These are phyloP conservation scores for Uropsilus gracilis DNA, from an alignment of 2,113 vertebrate species.

Conservation along the genomic window DNA sequence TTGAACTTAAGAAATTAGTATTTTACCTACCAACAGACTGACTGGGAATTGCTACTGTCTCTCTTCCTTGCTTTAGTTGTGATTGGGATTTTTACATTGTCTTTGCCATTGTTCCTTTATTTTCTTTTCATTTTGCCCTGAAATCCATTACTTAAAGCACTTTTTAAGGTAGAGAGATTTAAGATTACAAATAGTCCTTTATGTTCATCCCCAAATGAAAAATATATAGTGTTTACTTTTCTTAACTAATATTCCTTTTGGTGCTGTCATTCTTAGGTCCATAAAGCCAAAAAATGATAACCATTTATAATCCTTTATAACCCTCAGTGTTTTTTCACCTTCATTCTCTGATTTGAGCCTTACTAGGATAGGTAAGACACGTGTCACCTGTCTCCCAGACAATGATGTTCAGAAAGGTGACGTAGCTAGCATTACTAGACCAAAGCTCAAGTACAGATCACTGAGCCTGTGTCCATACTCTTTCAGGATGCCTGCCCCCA, in stretches of 20 bases:
- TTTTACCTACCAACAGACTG: neutral
- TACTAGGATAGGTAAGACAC: neutral
- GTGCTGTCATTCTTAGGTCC: neutral
- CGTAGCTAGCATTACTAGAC: neutral
- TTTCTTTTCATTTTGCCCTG: constrained; percentile 8
- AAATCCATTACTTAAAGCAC: neutral
- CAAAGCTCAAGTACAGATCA: neutral
- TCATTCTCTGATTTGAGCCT: neutral
- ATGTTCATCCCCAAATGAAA: neutral
- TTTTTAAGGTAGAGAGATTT: neutral
- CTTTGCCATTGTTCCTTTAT: neutral
- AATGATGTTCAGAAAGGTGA: neutral
- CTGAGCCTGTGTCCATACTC: neutral
- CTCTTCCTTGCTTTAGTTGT: neutral
- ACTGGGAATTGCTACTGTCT: neutral
- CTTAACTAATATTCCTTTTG: neutral
- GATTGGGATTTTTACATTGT: neutral
- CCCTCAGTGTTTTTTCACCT: constrained; percentile 23
- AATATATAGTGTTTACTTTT: neutral
- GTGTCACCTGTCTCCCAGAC: neutral
- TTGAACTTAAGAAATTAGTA: neutral
- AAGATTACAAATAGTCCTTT: neutral
- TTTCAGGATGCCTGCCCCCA: neutral
- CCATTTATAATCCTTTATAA: neutral
- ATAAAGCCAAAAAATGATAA: constrained; percentile 2